Evolutionary conservation across 2,888 invertebrate species (phyloP), one percentile per base, ranked within the genome.

Genomic region (Toxonevra muliebris): DNA sequence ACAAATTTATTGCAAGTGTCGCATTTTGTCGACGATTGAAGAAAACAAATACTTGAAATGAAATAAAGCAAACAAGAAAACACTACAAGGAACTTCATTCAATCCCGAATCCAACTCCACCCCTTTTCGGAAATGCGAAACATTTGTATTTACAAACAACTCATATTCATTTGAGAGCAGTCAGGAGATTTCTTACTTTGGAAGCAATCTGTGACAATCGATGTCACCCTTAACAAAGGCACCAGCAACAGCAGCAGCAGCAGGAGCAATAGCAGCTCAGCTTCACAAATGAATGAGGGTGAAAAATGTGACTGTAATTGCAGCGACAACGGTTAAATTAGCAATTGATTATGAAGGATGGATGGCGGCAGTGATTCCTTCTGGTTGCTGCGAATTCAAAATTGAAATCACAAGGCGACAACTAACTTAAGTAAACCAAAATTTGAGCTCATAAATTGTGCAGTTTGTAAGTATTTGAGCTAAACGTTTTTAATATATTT

Each of bases 1-100:
- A 77, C 76, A 79, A 75, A 76, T 78, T 79, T 77, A 79, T 81
- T 78, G 77, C 78, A 79, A 80, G 80, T 65, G 78, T 79, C 77
- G 76, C 78, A 76, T 79, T 78, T 80, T 77, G 75, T 79, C 77
- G 75, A 78, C 80, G 77, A 79, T 75, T 73, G 71, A 74, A 61
- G 68, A 15, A 74, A 66, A 55, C 52, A 68, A 55, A 48, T 42
- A 45, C 63, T 57, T 59, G 19, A 30, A 58, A 9, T 57, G 11
- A 61, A 58, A 70, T 48, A 59, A 64, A 55, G 43, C 7, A 55
- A 30, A 52, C n/a, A 55, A 48, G 61, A 66, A 55, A 40, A 55
- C 63, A 67, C 11, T 48, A 53, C 58, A 15, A 54, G 30, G 30
- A 57, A 41, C 40, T 30, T 8, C 40, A 45, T 64, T 30, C 4